These are phyloP conservation scores for Hirudo medicinalis DNA, from an alignment of 1,140 invertebrate genomes.

Conservation along the genomic window DNA sequence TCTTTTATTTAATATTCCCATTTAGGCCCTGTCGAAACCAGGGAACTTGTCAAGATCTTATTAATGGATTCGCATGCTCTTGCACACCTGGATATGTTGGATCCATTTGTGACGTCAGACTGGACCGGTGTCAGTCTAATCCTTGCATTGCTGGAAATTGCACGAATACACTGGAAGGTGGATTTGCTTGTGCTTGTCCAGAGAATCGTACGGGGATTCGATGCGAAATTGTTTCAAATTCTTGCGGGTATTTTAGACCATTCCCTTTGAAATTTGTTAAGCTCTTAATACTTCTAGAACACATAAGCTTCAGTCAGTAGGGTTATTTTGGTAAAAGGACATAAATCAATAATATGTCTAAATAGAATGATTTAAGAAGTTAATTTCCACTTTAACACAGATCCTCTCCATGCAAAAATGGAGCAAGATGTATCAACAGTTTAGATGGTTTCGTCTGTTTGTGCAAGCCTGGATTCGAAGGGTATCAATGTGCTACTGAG, in stretches of 20 bases:
- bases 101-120: constrained; percentile 45
- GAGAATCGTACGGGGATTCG: neutral
- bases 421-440: constrained; percentile 18
- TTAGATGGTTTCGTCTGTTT: constrained; percentile 16
- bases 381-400: neutral
- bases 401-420: constrained; percentile 16
- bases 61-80: constrained; percentile 22
- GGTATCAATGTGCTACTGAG: neutral
- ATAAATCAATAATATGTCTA: neutral
- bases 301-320: neutral
- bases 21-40: constrained; percentile 22
- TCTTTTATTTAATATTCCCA: too few relatives aligned
- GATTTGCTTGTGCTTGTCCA: neutral
- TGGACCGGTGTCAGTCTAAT: neutral
- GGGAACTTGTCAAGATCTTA: constrained; percentile 22
- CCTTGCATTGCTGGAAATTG: constrained; percentile 12
- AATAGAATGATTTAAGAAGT: neutral
- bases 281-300: too few relatives aligned
- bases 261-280: too few relatives aligned
- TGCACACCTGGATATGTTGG: constrained; percentile 11
- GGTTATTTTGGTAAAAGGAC: neutral
- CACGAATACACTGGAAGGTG: constrained; percentile 9
- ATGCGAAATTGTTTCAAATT: neutral
- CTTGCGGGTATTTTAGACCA: too few relatives aligned
- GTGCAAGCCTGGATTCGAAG: constrained; percentile 6